Conservation (phyloP, 1,140 invertebrate genomes). For the Dreissena polymorpha region DNA sequence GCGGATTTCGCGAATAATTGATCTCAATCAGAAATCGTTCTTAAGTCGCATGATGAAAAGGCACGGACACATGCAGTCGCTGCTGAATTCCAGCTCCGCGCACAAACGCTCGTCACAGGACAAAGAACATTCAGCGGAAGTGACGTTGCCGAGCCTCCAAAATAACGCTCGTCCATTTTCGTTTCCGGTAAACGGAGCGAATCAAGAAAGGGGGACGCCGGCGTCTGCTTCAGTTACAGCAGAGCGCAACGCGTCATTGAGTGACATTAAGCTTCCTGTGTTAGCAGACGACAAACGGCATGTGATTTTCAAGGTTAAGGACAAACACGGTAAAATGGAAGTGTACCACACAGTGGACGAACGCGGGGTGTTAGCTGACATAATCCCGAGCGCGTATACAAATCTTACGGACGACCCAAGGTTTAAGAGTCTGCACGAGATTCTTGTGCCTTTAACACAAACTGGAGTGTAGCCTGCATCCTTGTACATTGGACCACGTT, state of each 20-base stretch:
- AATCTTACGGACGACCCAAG: conserved; percentile 63
- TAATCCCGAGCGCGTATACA: conserved; percentile 61
- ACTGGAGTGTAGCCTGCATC: not conserved
- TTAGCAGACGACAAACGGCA: conserved; percentile 58
- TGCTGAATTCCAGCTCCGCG: not conserved
- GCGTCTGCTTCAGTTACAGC: too few relatives aligned
- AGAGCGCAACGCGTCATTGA: conserved; percentile 15
- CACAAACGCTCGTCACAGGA: not conserved
- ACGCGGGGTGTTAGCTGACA: conserved; percentile 56
- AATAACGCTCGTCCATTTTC: not conserved
- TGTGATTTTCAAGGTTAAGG: conserved; percentile 65
- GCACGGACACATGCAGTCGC: conserved; percentile 54
- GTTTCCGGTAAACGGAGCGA: not conserved
- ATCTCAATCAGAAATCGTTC: conserved; percentile 70
- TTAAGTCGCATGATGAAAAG: conserved; percentile 60
- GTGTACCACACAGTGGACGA: conserved; percentile 67
- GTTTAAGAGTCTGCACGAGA: conserved; percentile 58
- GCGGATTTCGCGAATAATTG: conserved; percentile 61
- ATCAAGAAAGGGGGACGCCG: not conserved
- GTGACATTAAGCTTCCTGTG: conserved; percentile 57
- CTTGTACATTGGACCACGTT: too few relatives aligned
- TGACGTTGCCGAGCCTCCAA: not conserved
- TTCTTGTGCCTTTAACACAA: conserved; percentile 18
- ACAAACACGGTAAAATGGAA: conserved; percentile 63
- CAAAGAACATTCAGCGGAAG: not conserved